Conservation (phyloP, 2,797 vertebrate species). For the Catharus ustulatus region DNA sequence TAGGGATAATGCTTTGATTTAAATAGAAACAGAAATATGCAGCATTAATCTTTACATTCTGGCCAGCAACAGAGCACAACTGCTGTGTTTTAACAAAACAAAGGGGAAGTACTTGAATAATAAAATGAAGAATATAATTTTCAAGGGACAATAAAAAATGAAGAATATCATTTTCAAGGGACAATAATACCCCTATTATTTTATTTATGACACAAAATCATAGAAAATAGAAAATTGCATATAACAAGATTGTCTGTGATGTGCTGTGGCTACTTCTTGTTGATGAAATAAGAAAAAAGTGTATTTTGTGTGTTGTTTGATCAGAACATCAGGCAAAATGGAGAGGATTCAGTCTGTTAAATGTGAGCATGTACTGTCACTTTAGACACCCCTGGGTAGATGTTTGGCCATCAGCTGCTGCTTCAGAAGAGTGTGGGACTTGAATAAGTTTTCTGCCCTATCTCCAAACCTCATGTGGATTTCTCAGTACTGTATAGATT, state of each 20-base stretch:
- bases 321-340: neutral
- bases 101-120: neutral
- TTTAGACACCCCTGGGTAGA: neutral
- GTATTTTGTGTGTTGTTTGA: neutral
- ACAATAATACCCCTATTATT: neutral
- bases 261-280: neutral
- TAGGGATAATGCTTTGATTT: constrained; percentile 32
- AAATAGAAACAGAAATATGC: constrained; percentile 6
- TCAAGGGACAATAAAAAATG: neutral
- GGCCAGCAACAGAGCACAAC: neutral
- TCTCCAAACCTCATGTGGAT: neutral
- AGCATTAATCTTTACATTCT: constrained; percentile 8
- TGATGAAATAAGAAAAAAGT: neutral
- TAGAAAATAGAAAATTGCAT: neutral
- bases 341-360: neutral
- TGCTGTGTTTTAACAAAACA: neutral
- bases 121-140: neutral
- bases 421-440: neutral
- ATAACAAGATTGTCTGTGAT: neutral
- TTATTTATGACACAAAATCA: neutral
- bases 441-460: neutral
- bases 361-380: neutral
- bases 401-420: neutral
- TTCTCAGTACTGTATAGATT: neutral
- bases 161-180: neutral